Conservation (phyloP, 2,888 invertebrate genomes). For the Girardia tigrina region DNA sequence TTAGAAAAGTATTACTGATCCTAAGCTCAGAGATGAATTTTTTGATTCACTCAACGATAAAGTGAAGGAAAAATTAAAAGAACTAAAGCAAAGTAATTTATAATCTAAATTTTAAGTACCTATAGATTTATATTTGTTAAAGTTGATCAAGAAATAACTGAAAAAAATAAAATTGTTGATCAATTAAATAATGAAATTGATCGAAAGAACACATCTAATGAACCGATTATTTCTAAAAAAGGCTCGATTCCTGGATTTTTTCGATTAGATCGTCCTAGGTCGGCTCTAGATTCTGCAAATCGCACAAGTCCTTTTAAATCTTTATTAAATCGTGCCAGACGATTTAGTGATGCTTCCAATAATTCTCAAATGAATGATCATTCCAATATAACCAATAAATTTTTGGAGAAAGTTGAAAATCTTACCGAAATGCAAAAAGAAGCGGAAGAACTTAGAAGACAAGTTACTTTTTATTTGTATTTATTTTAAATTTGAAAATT, state of each 20-base stretch:
- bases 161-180: background rate
- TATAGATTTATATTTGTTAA: background rate
- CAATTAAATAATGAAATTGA: background rate
- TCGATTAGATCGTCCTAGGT: background rate
- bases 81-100: background rate
- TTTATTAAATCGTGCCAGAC: background rate
- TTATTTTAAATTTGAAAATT: background rate
- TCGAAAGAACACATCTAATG: background rate
- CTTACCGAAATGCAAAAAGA: conserved; percentile 12
- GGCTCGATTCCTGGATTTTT: background rate
- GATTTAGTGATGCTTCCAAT: background rate
- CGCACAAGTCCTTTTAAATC: background rate
- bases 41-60: background rate
- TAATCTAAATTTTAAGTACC: background rate
- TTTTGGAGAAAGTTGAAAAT: conserved; percentile 1
- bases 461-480: background rate
- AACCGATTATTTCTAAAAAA: background rate
- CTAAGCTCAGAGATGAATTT: background rate
- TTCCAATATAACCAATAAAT: background rate
- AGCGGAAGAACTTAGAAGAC: conserved; percentile 4
- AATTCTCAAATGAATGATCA: background rate
- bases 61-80: background rate
- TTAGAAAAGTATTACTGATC: background rate
- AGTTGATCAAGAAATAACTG: background rate
- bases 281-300: background rate